Evolutionary conservation across 2,113 vertebrate species (phyloP).

Genomic region (Oplegnathus fasciatus): DNA sequence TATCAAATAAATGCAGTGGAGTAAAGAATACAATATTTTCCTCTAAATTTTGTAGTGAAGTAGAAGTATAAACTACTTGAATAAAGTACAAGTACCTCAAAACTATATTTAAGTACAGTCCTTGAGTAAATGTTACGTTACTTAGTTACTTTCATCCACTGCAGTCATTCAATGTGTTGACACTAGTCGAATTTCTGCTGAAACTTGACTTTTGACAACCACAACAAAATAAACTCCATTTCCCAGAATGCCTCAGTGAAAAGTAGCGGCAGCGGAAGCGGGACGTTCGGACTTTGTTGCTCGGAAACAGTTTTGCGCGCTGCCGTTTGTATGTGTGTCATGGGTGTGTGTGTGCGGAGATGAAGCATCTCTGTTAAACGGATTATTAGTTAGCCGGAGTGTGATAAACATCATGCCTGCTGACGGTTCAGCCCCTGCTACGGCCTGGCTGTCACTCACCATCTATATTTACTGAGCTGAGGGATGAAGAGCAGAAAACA

Average conservation of each 20-base stretch:
- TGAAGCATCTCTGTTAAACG: constrained; percentile 20
- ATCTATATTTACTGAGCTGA: constrained; percentile 24
- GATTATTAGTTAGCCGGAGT: constrained; percentile 6
- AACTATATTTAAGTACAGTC: no score
- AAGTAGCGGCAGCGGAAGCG: constrained; percentile 63
- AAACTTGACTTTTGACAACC: background rate
- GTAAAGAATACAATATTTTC: background rate
- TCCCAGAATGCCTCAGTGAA: constrained; percentile 66
- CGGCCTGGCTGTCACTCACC: background rate
- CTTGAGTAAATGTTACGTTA: background rate
- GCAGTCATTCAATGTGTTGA: background rate
- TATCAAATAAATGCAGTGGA: background rate
- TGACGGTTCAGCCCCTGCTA: background rate
- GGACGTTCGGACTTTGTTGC: constrained; percentile 61
- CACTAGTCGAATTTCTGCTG: background rate
- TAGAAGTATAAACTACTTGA: background rate
- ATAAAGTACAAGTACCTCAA: no score
- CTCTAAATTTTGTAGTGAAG: no score
- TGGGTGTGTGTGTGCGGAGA: background rate
- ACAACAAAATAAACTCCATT: constrained; percentile 44
- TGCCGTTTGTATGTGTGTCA: constrained; percentile 1
- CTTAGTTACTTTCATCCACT: background rate
- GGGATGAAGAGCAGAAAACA: constrained; percentile 83
- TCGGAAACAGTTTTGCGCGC: constrained; percentile 67
- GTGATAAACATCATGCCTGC: constrained; percentile 36